Evolutionary conservation across 2,113 vertebrate species (phyloP).

Genomic region (Campylomormyrus tamandua): DNA sequence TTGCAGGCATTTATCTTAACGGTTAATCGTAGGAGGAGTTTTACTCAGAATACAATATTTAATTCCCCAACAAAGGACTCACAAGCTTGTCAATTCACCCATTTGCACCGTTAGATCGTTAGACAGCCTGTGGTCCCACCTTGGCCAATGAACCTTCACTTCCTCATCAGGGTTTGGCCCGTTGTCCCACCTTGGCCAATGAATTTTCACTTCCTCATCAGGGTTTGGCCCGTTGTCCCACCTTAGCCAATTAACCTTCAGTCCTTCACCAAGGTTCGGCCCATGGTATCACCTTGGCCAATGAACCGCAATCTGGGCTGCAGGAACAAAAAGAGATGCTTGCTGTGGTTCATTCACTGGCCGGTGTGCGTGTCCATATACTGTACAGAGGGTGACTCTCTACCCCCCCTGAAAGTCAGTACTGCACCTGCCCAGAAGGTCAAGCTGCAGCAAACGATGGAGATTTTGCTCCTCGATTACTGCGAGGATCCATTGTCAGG

Average conservation of each 20-base stretch:
- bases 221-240: background rate
- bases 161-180: background rate
- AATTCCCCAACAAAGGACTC: background rate
- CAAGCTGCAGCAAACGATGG: background rate
- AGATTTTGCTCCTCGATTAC: background rate
- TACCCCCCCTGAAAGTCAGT: background rate
- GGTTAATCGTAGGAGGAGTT: background rate
- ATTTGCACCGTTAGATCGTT: background rate
- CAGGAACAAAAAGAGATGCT: background rate
- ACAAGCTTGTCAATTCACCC: background rate
- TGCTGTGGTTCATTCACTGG: background rate
- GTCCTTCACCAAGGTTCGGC: background rate
- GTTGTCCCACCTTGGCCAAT: too few relatives aligned
- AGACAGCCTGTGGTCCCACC: background rate
- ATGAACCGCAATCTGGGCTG: background rate
- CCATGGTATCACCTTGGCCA: background rate
- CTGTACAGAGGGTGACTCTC: background rate
- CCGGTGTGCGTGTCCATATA: background rate
- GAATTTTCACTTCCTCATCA: background rate
- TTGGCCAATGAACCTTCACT: background rate
- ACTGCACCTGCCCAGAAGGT: background rate
- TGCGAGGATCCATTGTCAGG: background rate
- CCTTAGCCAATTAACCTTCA: background rate
- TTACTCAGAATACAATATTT: background rate
- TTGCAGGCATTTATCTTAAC: background rate